Conservation (phyloP, 2,888 invertebrate genomes). For the Microctonus hyperodae region DNA sequence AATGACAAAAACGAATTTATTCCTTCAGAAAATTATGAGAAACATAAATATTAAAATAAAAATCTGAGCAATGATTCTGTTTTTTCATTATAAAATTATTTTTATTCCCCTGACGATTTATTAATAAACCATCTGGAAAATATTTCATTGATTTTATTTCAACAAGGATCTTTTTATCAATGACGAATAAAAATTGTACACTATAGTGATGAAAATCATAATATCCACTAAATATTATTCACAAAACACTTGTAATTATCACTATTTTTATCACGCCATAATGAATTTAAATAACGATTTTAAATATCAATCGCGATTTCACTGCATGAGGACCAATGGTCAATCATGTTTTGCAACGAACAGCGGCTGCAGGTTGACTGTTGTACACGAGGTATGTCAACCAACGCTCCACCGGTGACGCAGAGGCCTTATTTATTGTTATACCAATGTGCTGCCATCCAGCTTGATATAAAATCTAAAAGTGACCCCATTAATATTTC, state of each 20-base stretch:
- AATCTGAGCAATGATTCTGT: neutral
- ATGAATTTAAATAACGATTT: neutral
- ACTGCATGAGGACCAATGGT: conserved; percentile 7
- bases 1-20: neutral
- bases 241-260: neutral
- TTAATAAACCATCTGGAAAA: neutral
- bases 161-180: too few relatives aligned
- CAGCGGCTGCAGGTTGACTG: conserved; percentile 30
- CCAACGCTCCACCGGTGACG: conserved; percentile 29
- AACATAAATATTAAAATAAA: too few relatives aligned
- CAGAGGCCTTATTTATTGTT: conserved; percentile 30
- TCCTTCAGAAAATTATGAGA: too few relatives aligned
- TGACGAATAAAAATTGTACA: neutral
- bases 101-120: neutral
- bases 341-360: conserved; percentile 22
- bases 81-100: neutral
- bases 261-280: conserved; percentile 20
- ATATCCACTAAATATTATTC: neutral
- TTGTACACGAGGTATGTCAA: conserved; percentile 25
- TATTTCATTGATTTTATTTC: neutral
- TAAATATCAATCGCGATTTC: neutral
- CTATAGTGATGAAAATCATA: neutral
- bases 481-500: conserved; percentile 16
- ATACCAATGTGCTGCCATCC: conserved; percentile 26
- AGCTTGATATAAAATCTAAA: neutral